A percentile compares a stretch with the other conserved stretches of the same genome.
Evolutionary conservation across 2,797 vertebrate genomes (phyloP).

Genomic region (Thalassophryne amazonica): DNA sequence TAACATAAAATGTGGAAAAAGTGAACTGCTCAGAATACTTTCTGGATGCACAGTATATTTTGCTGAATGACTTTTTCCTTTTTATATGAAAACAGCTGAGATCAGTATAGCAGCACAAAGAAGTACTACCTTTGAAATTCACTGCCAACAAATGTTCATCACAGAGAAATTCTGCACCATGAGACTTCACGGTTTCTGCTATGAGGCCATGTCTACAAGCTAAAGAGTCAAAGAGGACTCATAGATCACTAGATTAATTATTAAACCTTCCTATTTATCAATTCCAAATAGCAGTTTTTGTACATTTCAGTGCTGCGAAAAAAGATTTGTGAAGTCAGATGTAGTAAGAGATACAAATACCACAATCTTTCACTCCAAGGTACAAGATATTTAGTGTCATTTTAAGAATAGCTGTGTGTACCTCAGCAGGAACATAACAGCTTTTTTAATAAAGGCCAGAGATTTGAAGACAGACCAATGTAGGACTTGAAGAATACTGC

Average conservation of each 20-base stretch:
- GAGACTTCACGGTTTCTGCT: constrained; percentile 25
- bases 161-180: constrained; percentile 31
- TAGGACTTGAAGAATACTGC: constrained; percentile 7
- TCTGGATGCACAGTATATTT: no score
- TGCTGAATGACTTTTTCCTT: constrained; percentile 33
- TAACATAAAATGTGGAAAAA: no score
- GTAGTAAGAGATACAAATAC: constrained; percentile 45
- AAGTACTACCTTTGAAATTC: constrained; percentile 54
- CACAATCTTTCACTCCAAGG: constrained; percentile 32
- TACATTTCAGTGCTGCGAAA: constrained; percentile 18
- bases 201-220: constrained; percentile 19
- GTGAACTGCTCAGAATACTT: no score
- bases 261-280: constrained; percentile 36
- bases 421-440: constrained; percentile 47
- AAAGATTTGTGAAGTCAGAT: constrained; percentile 33
- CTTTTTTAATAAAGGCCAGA: constrained; percentile 41
- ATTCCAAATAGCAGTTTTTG: constrained; percentile 22
- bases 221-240: constrained; percentile 7
- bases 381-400: constrained; percentile 60
- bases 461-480: constrained; percentile 31
- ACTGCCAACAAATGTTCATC: constrained; percentile 51
- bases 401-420: constrained; percentile 39
- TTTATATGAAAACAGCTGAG: constrained; percentile 42
- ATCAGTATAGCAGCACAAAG: constrained; percentile 45
- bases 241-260: constrained; percentile 9